phyloP scores from a whole-genome alignment of 2,797 vertebrate species.

The Labeo calbasu region DNA sequence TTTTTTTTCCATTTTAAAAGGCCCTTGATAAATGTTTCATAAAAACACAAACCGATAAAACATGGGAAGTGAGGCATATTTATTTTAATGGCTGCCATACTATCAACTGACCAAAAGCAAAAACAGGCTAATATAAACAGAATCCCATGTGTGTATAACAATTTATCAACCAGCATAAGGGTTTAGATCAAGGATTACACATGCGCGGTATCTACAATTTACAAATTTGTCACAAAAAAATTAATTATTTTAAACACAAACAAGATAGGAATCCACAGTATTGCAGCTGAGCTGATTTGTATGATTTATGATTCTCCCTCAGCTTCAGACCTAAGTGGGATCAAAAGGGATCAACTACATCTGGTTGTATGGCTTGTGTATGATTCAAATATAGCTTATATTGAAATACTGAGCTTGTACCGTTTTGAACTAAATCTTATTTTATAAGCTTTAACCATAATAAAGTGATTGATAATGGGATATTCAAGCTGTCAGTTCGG shows the following conservation, averaged over 20 bases:
- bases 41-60: background rate
- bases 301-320: background rate
- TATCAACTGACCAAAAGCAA: constrained; percentile 1
- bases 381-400: background rate
- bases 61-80: background rate
- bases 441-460: background rate
- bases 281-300: background rate
- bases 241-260: background rate
- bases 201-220: background rate
- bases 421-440: background rate
- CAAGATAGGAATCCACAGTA: background rate
- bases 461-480: background rate
- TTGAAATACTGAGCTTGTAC: background rate
- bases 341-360: constrained; percentile 19
- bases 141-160: background rate
- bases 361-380: background rate
- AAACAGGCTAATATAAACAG: constrained; percentile 16
- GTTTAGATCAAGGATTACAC: constrained; percentile 34
- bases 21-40: background rate
- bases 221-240: constrained; percentile 22
- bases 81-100: background rate
- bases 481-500: background rate
- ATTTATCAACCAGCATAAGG: constrained; percentile 20
- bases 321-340: background rate
- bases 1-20: constrained; percentile 18